Conservation (phyloP, 2,888 invertebrate genomes). For the Drosophila anomelani region DNA sequence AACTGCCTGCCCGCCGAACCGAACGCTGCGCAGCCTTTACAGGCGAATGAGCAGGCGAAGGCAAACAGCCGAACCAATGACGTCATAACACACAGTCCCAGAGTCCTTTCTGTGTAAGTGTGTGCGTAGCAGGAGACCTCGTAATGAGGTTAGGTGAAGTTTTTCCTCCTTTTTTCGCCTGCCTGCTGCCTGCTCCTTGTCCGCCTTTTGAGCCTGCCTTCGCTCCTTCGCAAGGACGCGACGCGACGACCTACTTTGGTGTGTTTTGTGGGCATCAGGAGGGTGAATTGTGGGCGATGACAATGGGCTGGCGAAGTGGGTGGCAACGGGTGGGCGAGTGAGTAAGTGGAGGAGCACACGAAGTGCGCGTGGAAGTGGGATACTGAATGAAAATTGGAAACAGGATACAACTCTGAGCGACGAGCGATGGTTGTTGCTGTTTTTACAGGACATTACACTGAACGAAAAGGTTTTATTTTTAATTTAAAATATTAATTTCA, state of each 20-base stretch:
- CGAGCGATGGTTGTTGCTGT: conserved; percentile 17
- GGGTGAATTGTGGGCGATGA: neutral
- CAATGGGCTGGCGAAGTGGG: neutral
- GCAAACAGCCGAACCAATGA: conserved; percentile 74
- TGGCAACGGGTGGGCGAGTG: neutral
- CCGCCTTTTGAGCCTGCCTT: conserved; percentile 33
- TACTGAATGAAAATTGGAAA: conserved; percentile 77
- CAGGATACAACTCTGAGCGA: conserved; percentile 56
- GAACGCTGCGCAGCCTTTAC: conserved; percentile 57
- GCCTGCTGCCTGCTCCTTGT: conserved; percentile 21
- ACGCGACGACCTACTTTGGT: conserved; percentile 73
- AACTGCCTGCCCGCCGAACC: conserved; percentile 2
- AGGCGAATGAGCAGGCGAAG: conserved; percentile 64
- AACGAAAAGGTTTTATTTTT: neutral
- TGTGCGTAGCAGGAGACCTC: conserved; percentile 45
- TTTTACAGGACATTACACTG: conserved; percentile 26
- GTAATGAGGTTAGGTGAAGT: conserved; percentile 78
- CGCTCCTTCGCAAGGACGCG: conserved; percentile 46
- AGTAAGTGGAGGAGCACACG: conserved; percentile 1
- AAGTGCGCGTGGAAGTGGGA: conserved; percentile 48
- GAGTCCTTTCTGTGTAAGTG: conserved; percentile 1
- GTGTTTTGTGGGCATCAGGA: neutral
- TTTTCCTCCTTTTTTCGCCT: conserved; percentile 52
- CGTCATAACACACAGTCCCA: conserved; percentile 61
- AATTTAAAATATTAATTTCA: too few relatives aligned